Evolutionary conservation across 1,140 invertebrate species (phyloP).

Genomic region (Diprion similis): DNA sequence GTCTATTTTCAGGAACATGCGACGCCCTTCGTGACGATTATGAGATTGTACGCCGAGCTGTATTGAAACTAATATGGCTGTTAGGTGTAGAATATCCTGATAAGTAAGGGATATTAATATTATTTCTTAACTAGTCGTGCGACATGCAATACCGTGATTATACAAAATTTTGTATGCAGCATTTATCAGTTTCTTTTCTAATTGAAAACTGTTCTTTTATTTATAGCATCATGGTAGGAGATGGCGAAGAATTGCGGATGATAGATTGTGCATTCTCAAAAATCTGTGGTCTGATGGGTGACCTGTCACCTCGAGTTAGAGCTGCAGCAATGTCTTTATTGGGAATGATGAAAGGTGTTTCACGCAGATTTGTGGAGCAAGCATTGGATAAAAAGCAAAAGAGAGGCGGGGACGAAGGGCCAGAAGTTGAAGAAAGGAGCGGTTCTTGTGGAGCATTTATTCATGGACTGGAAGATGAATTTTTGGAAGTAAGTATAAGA

Average conservation of each 20-base stretch:
- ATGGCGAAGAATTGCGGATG: conserved; percentile 81
- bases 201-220: conserved; percentile 18
- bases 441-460: conserved; percentile 98
- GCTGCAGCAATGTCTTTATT: conserved; percentile 81
- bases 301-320: conserved; percentile 87
- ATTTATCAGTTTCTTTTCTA: not conserved
- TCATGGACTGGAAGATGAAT: conserved; percentile 98
- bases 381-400: conserved; percentile 99
- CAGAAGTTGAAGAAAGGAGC: conserved; percentile 69
- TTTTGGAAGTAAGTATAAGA: conserved; percentile 71
- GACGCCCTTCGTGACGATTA: conserved; percentile 90
- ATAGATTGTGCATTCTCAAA: conserved; percentile 97
- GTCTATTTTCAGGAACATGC: conserved; percentile 83
- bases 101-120: conserved; percentile 65
- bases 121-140: conserved; percentile 16
- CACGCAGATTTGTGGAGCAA: conserved; percentile 89
- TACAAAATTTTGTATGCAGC: not conserved
- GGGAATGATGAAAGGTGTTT: conserved; percentile 88
- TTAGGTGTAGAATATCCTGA: conserved; percentile 88
- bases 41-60: conserved; percentile 88
- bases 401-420: conserved; percentile 84
- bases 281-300: conserved; percentile 92
- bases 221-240: conserved; percentile 70
- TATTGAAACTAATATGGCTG: conserved; percentile 85
- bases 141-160: not conserved